phyloP scores from a whole-genome alignment of 2,888 invertebrate genomes.

The Sipunculus nudus region DNA sequence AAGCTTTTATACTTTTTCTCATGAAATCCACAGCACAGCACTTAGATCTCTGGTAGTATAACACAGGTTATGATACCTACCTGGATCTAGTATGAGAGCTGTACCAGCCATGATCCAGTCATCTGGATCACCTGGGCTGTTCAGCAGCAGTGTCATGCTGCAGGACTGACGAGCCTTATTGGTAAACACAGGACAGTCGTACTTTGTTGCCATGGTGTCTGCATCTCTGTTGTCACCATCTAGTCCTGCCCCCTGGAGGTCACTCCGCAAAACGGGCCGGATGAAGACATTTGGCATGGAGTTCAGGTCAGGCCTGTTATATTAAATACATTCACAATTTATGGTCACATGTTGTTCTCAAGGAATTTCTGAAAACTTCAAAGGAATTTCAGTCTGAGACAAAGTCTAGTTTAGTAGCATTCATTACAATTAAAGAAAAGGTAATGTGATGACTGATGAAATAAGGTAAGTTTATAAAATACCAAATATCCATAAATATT shows the following conservation, averaged over 20 bases:
- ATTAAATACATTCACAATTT: not conserved
- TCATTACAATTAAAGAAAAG: too few relatives aligned
- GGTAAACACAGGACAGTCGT: conserved; percentile 59
- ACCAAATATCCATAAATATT: too few relatives aligned
- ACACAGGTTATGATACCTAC: conserved; percentile 32
- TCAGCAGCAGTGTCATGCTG: conserved; percentile 47
- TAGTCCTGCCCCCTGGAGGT: conserved; percentile 22
- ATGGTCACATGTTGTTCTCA: conserved; percentile 1
- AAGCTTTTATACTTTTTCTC: too few relatives aligned
- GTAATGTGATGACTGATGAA: too few relatives aligned
- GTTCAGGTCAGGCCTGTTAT: conserved; percentile 44
- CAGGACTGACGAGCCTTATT: conserved; percentile 59
- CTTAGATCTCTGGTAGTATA: not conserved
- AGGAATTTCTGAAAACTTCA: too few relatives aligned
- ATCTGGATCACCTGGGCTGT: conserved; percentile 46
- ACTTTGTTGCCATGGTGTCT: conserved; percentile 21
- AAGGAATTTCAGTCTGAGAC: too few relatives aligned
- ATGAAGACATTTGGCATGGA: conserved; percentile 49
- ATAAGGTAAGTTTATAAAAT: too few relatives aligned
- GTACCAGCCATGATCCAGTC: conserved; percentile 53
- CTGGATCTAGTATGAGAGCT: conserved; percentile 57
- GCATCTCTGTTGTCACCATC: not conserved
- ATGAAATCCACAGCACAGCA: too few relatives aligned
- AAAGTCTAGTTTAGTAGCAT: too few relatives aligned
- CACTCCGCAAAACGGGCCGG: conserved; percentile 43